These are phyloP conservation scores for Apteryx owenii DNA, from an alignment of 2,113 vertebrate genomes.

Conservation along the genomic window DNA sequence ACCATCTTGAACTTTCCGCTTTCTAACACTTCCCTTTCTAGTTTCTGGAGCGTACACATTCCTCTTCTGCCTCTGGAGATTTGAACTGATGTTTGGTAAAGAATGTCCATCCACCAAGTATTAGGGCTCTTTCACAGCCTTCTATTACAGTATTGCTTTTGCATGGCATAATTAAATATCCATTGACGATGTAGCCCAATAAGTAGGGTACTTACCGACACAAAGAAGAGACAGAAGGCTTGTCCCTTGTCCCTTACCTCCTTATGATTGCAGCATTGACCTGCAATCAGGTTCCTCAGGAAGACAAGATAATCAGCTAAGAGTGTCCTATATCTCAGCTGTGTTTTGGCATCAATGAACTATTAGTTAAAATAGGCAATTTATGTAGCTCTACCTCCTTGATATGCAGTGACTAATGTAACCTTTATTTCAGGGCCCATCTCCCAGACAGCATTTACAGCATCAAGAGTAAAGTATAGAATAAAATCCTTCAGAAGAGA, in stretches of 20 bases:
- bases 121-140: background rate
- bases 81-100: background rate
- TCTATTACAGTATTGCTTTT: background rate
- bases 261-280: background rate
- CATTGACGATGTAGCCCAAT: background rate
- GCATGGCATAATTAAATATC: background rate
- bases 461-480: background rate
- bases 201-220: background rate
- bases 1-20: background rate
- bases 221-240: background rate
- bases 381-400: background rate
- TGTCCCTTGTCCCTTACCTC: background rate
- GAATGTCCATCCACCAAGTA: background rate
- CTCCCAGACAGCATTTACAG: background rate
- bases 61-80: background rate
- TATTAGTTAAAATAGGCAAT: background rate
- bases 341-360: background rate
- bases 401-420: background rate
- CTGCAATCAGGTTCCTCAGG: background rate
- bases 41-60: background rate
- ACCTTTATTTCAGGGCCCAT: background rate
- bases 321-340: background rate
- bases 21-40: background rate
- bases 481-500: background rate
- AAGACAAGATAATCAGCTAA: background rate